Evolutionary conservation across 1,140 invertebrate species (phyloP).

Genomic region (Heliothis virescens): DNA sequence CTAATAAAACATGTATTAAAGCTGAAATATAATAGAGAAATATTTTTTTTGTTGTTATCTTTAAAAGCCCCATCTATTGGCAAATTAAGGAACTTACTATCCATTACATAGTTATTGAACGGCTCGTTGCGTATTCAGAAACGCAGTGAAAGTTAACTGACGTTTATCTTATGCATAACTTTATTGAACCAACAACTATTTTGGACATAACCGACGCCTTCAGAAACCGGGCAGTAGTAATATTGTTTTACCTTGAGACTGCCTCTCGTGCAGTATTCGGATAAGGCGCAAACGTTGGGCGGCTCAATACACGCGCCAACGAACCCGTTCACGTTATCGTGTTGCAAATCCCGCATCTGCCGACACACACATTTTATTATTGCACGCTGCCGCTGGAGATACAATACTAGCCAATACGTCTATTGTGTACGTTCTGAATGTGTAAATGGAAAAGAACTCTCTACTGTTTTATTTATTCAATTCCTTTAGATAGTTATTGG

Average conservation of each 20-base stretch:
- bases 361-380: constrained; percentile 49
- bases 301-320: constrained; percentile 97
- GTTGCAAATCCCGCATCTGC: constrained; percentile 95
- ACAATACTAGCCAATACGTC: constrained; percentile 3
- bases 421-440: neutral
- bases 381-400: constrained; percentile 1
- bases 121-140: too few relatives aligned
- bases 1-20: too few relatives aligned
- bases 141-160: too few relatives aligned
- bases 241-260: constrained; percentile 91
- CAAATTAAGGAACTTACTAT: too few relatives aligned
- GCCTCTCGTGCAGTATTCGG: constrained; percentile 96
- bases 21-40: too few relatives aligned
- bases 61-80: too few relatives aligned
- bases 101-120: too few relatives aligned
- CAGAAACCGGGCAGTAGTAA: too few relatives aligned
- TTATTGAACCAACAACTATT: too few relatives aligned
- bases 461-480: constrained; percentile 31
- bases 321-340: constrained; percentile 97
- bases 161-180: too few relatives aligned
- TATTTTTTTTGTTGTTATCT: too few relatives aligned
- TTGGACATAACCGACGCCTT: too few relatives aligned
- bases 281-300: constrained; percentile 95
- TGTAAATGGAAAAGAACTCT: neutral
- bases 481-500: neutral